Conservation (phyloP, 2,888 invertebrate genomes). For the Drosophila nigricruria region DNA sequence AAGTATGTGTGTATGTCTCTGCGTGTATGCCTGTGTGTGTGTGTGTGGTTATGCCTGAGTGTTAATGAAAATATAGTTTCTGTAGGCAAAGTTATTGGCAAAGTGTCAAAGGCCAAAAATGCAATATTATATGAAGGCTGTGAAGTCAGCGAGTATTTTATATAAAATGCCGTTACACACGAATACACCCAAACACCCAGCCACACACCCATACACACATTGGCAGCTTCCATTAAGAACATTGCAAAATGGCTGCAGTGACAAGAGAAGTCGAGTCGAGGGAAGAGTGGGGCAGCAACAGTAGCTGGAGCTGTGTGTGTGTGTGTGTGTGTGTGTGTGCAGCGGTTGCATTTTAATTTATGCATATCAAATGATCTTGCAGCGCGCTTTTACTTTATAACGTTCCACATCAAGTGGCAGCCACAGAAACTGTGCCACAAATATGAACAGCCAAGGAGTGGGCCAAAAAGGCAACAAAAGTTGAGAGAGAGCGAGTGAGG, state of each 20-base stretch:
- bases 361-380: constrained; percentile 71
- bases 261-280: neutral
- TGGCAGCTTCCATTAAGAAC: constrained; percentile 49
- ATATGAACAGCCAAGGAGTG: constrained; percentile 9
- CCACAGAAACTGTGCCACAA: constrained; percentile 26
- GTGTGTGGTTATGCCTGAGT: constrained; percentile 3
- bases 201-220: constrained; percentile 8
- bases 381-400: constrained; percentile 68
- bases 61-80: constrained; percentile 49
- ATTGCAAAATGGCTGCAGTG: constrained; percentile 46
- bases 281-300: neutral
- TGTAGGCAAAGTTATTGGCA: constrained; percentile 56
- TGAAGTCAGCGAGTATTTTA: constrained; percentile 51
- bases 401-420: constrained; percentile 72
- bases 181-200: constrained; percentile 1
- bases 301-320: constrained; percentile 18
- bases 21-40: constrained; percentile 7
- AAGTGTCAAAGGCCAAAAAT: constrained; percentile 52
- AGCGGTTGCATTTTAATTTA: constrained; percentile 71
- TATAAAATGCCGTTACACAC: constrained; percentile 16
- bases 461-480: neutral
- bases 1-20: neutral
- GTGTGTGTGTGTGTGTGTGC: constrained; percentile 33
- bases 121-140: constrained; percentile 47
- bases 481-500: neutral